Conservation (phyloP, 2,113 vertebrate genomes). For the Entelurus aequoreus region DNA sequence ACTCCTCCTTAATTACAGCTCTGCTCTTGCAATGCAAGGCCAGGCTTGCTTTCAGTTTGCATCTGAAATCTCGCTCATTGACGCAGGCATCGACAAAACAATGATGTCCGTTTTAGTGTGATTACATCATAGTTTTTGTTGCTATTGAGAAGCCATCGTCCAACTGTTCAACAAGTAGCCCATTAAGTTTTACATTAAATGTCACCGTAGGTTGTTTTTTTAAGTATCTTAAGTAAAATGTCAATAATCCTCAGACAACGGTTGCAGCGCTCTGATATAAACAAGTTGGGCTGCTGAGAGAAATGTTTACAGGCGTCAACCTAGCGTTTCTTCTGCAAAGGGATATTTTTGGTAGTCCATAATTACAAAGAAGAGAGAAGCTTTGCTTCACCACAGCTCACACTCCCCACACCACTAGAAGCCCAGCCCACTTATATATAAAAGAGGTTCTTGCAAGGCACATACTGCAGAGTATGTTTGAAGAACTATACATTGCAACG, state of each 20-base stretch:
- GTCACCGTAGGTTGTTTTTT: background rate
- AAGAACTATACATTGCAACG: slow-evolving; percentile 4
- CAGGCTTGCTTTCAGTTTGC: slow-evolving; percentile 47
- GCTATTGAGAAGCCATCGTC: no score
- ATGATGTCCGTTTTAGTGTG: slow-evolving; percentile 28
- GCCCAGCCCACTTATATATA: slow-evolving; percentile 14
- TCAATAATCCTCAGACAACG: background rate
- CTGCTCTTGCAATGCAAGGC: slow-evolving; percentile 52
- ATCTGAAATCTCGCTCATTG: slow-evolving; percentile 12
- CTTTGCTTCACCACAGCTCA: slow-evolving; percentile 36
- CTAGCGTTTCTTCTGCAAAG: slow-evolving; percentile 29
- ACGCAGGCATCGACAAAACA: slow-evolving; percentile 26
- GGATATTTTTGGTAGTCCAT: slow-evolving; percentile 57
- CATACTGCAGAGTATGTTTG: background rate
- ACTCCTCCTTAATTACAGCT: slow-evolving; percentile 63
- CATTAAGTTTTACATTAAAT: no score
- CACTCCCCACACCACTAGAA: slow-evolving; percentile 16
- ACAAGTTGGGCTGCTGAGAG: slow-evolving; percentile 6
- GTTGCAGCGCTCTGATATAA: background rate
- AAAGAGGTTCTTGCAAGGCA: background rate
- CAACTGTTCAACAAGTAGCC: no score
- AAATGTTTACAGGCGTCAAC: slow-evolving; percentile 19
- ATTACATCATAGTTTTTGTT: background rate
- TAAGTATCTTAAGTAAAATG: background rate
- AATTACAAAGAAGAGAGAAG: slow-evolving; percentile 68